Base-by-base conservation (phyloP, 2,113 vertebrate genomes). In the Pimephales promelas region DNA sequence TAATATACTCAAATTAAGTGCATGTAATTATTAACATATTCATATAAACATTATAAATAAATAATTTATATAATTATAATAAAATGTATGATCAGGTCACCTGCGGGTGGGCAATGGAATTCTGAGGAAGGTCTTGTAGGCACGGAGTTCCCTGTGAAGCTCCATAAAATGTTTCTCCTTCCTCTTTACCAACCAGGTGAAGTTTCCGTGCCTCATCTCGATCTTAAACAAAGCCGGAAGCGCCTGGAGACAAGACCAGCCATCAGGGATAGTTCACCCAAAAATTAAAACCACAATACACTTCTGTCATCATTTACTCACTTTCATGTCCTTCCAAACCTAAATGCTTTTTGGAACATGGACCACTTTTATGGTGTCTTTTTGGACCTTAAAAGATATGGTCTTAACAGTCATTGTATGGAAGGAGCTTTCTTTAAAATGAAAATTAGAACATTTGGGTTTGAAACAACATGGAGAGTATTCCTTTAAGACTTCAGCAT, bases 161-260 rank as follows among this genome's bases (percentile, higher is more conserved):
- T 99, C 98, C 89, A 97, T 91, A 87, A 99, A 99, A 92, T 99
- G 97, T 80, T 97, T 99, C 93, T 95, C 97, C 90, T 99, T 99
- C 91, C 94, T 97, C 91, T 98, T 99, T 82, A 99, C 96, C 16
- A 96, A 88, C 98, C 97, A 99, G 0, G 92, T 96, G 75, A 99
- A 99, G 89, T 97, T 96, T 2, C 97, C 97, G 10, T 99, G 98
- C 57, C 91, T 97, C 91, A 99, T 85, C 87, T 99, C 96, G 1
- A 99, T 96, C 71, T 95, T 97, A 83, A 97, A 99, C 83, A 98
- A 92, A 0, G 97, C 96, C 34, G 94, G 92, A 86, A 96, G 90
- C 13, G 94, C 92, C 97, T 98, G 91, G 0, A 28, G 20, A 20
- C 11, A 79, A 5, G 5, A 68, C 43, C 5, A 31, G 22, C 20